Base-by-base conservation (phyloP, 2,113 vertebrate species). In the Origma solitaria region DNA sequence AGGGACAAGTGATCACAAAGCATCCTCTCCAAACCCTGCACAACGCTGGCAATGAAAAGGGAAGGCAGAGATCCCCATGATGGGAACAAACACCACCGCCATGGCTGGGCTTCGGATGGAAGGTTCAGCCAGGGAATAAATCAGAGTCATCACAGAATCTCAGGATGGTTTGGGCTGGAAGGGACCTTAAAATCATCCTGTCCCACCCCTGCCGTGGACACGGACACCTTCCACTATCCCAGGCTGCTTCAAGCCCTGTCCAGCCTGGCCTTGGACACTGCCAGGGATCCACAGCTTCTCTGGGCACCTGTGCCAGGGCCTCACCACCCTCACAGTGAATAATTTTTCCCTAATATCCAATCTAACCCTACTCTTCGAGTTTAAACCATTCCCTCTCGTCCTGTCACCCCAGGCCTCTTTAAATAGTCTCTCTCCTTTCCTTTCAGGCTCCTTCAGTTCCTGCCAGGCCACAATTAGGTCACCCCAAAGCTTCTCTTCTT, bases 81-180 rank as follows among this genome's bases (percentile, higher is more conserved):
- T 3, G 28, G 71, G 24, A 70, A 61, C 14, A 53, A 4, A 2
- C 28, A 54, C 17, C 57, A 56, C 5, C 42, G n/a, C 33, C 24
- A 5, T 0, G 10, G 6, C n/a, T 3, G 4, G 70, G 3, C 2
- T 4, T 19, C 31, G 53, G 42, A 64, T 28, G 19, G 27, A 69
- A 54, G 45, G 24, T 9, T 72, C 58, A 5, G 47, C 19, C 56
- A 61, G 66, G 80, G 50, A 86, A 60, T 5, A 54, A 65, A 47
- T 2, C 69, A 38, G 53, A 53, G 38, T n/a, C 53, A n/a, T 3
- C 28, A 66, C 11, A 51, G 37, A 45, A 38, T 2, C 19, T 19
- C 69, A 38, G 38, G 12, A 45, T 15, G 53, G 60, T 11, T 18
- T 37, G 38, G 69, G 19, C 2, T 58, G 51, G 23, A 16, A 51